Evolutionary conservation across 1,140 invertebrate species (phyloP).

Genomic region (Adelges cooleyi): DNA sequence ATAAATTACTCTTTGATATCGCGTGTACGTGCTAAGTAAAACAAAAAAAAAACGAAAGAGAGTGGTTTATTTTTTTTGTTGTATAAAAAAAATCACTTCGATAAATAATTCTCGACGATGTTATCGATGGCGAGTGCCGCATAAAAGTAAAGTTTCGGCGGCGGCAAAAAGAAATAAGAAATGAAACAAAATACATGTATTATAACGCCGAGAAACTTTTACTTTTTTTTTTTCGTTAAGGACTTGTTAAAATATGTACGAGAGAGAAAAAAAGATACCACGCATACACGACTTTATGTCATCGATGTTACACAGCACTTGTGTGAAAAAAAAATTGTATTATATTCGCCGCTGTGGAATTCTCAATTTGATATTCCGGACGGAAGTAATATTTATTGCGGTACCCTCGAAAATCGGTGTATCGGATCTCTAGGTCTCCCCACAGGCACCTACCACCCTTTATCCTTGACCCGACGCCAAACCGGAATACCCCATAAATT

Average conservation of each 20-base stretch:
- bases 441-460: too few relatives aligned
- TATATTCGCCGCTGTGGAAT: neutral
- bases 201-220: neutral
- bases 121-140: neutral
- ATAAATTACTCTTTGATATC: neutral
- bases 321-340: neutral
- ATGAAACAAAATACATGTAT: neutral
- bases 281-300: neutral
- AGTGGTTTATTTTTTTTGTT: too few relatives aligned
- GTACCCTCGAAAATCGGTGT: too few relatives aligned
- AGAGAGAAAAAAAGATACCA: neutral
- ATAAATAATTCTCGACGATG: neutral
- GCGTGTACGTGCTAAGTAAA: neutral
- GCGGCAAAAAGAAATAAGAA: neutral
- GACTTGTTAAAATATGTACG: neutral
- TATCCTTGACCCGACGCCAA: too few relatives aligned
- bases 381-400: constrained; percentile 20
- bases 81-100: neutral
- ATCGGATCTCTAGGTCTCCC: too few relatives aligned
- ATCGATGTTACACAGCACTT: constrained; percentile 2
- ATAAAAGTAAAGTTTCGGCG: neutral
- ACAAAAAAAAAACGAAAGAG: neutral
- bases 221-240: neutral
- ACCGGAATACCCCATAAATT: too few relatives aligned
- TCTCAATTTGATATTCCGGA: constrained; percentile 15